A percentile compares a stretch with the other conserved stretches of the same genome.
Conservation (phyloP, 1,140 invertebrate genomes). For the Gonioctena quinquepunctata region DNA sequence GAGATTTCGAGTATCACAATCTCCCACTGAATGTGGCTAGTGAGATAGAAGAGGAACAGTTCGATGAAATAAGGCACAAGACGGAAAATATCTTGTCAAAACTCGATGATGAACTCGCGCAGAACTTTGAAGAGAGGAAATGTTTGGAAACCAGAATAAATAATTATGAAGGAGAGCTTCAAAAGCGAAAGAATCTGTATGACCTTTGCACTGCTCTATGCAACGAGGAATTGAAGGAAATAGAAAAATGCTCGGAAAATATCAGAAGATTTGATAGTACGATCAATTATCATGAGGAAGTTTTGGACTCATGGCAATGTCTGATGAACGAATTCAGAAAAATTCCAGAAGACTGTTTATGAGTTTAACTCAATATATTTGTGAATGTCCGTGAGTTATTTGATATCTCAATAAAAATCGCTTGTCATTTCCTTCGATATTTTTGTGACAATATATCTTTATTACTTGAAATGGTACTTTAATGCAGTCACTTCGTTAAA, state of each 20-base stretch:
- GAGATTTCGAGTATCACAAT: background rate
- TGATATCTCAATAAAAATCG: background rate
- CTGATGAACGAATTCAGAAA: constrained; percentile 13
- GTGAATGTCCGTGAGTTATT: background rate
- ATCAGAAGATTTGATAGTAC: background rate
- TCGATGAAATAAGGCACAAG: background rate
- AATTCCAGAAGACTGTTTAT: constrained; percentile 11
- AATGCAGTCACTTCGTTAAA: too few relatives aligned
- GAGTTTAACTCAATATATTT: background rate
- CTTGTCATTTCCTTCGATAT: background rate
- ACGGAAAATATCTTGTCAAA: background rate
- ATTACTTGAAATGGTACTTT: too few relatives aligned
- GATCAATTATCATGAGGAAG: constrained; percentile 8
- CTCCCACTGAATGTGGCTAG: background rate
- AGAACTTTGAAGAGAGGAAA: background rate
- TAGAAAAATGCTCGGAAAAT: constrained; percentile 1
- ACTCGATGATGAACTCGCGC: background rate
- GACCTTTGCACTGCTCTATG: background rate
- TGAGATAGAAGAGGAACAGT: background rate
- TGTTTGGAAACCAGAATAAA: constrained; percentile 1
- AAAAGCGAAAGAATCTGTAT: constrained; percentile 1
- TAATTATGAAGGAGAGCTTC: background rate
- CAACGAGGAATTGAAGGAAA: background rate
- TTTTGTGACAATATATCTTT: too few relatives aligned
- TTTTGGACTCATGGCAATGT: constrained; percentile 8